phyloP scores from a whole-genome alignment of 2,113 vertebrate genomes.

The Chionis minor region DNA sequence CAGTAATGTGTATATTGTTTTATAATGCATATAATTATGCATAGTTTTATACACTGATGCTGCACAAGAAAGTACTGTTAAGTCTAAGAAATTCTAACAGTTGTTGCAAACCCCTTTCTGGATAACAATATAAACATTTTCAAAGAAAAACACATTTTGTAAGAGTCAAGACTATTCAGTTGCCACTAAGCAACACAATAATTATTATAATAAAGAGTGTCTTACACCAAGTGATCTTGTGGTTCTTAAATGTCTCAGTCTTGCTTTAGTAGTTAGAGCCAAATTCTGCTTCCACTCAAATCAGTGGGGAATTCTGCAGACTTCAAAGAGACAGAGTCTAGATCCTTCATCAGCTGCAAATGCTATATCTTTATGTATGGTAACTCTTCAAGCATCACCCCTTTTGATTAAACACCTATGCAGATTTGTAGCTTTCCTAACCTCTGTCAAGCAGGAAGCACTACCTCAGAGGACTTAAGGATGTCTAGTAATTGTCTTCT shows the following conservation, averaged over 20 bases:
- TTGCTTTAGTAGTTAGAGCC: slow-evolving; percentile 19
- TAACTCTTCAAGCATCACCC: background rate
- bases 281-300: background rate
- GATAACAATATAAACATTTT: background rate
- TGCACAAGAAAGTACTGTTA: background rate
- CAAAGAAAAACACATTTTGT: slow-evolving; percentile 54
- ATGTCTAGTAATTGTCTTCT: background rate
- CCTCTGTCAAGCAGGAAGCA: background rate
- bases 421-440: background rate
- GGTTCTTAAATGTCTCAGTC: slow-evolving; percentile 27
- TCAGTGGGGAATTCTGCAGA: slow-evolving; percentile 16
- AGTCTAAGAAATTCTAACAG: background rate
- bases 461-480: background rate
- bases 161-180: slow-evolving; percentile 23
- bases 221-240: slow-evolving; percentile 26
- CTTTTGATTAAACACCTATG: background rate
- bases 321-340: background rate
- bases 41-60: background rate
- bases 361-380: background rate
- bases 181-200: slow-evolving; percentile 47
- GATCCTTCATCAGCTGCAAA: background rate
- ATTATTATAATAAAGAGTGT: slow-evolving; percentile 40
- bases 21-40: background rate
- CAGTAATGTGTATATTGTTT: background rate
- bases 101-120: background rate